Percentiles rank a stretch among this genome's conserved stretches.
phyloP scores from a whole-genome alignment of 2,113 vertebrate genomes.

The Entelurus aequoreus region DNA sequence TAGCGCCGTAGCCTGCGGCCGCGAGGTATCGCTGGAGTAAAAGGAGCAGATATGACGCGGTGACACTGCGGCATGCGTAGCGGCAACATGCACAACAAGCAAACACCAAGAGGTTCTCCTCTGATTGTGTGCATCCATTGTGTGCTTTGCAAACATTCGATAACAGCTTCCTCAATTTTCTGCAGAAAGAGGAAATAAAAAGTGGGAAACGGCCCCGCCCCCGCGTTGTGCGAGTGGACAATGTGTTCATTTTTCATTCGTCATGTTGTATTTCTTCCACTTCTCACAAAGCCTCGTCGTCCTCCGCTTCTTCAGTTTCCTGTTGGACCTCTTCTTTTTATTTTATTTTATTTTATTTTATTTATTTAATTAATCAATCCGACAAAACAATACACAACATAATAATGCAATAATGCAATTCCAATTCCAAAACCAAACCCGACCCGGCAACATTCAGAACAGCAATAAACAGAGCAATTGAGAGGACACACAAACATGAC shows the following conservation, averaged over 20 bases:
- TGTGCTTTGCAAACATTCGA: slow-evolving; percentile 1
- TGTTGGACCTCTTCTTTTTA: not conserved
- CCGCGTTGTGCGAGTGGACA: not conserved
- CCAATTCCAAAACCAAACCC: too few relatives aligned
- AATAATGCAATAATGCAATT: too few relatives aligned
- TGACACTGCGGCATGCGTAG: not conserved
- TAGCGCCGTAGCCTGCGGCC: slow-evolving; percentile 8
- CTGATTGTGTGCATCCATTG: not conserved
- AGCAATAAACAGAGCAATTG: too few relatives aligned
- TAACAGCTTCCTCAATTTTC: slow-evolving; percentile 3
- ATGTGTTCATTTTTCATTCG: not conserved
- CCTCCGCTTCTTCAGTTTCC: not conserved
- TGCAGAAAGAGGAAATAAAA: not conserved
- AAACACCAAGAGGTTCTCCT: not conserved
- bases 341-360: too few relatives aligned
- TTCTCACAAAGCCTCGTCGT: not conserved
- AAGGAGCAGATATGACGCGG: too few relatives aligned
- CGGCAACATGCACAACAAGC: slow-evolving; percentile 11
- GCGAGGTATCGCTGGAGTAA: not conserved
- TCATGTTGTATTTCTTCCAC: too few relatives aligned
- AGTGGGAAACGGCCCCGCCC: not conserved
- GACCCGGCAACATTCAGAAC: too few relatives aligned
- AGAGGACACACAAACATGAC: too few relatives aligned
- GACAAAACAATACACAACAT: too few relatives aligned
- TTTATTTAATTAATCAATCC: too few relatives aligned